A percentile compares a stretch with the other conserved stretches of the same genome.
These are phyloP conservation scores for Eupithecia tripunctaria DNA, from an alignment of 2,888 invertebrate species.

Conservation along the genomic window DNA sequence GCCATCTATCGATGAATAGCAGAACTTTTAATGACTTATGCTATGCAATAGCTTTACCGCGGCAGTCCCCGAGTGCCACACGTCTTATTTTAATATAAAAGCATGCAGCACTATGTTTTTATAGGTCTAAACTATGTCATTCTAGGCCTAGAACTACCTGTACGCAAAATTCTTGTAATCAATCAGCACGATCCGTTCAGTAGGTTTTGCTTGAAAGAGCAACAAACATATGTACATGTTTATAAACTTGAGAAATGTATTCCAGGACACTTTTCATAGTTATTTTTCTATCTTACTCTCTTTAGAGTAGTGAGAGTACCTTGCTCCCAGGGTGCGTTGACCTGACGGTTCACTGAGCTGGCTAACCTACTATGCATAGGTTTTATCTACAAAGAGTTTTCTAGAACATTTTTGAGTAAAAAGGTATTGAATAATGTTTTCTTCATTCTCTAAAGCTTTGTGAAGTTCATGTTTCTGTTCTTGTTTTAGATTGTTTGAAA, in stretches of 20 bases:
- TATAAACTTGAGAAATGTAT: neutral
- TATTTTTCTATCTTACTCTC: constrained; percentile 55
- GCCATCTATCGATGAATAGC: too few species aligned
- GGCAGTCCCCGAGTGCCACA: too few species aligned
- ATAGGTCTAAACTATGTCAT: too few species aligned
- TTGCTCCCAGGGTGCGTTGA: constrained; percentile 53
- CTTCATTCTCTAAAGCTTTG: neutral
- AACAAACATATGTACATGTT: too few species aligned
- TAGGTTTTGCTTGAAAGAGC: too few species aligned
- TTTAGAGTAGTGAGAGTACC: constrained; percentile 41
- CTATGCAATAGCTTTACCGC: too few species aligned
- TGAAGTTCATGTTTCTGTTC: neutral
- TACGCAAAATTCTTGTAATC: too few species aligned
- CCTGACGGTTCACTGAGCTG: constrained; percentile 31
- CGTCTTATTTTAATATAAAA: too few species aligned
- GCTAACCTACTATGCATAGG: constrained; percentile 26
- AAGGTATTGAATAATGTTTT: neutral
- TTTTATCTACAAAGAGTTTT: constrained; percentile 57
- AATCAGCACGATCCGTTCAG: too few species aligned
- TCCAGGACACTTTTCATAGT: constrained; percentile 39
- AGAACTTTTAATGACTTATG: too few species aligned
- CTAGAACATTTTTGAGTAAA: constrained; percentile 43
- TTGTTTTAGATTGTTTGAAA: neutral
- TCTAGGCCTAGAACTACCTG: neutral
- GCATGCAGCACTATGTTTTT: too few species aligned